Percentiles rank a stretch among this genome's conserved stretches.
Evolutionary conservation across 2,113 vertebrate genomes (phyloP).

Genomic region (Piaya cayana): DNA sequence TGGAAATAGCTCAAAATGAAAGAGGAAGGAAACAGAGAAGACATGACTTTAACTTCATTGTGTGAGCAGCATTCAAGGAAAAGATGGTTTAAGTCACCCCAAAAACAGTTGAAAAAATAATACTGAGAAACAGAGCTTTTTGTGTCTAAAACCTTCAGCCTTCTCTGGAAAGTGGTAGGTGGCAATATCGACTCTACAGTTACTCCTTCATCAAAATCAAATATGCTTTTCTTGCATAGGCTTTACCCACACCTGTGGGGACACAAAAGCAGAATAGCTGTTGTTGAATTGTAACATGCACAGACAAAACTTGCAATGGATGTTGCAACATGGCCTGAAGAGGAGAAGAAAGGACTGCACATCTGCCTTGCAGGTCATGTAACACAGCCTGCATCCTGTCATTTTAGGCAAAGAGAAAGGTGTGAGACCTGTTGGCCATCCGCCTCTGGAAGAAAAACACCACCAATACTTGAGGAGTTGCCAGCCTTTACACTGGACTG

Average conservation of each 20-base stretch:
- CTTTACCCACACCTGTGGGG: background rate
- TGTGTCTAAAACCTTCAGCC: background rate
- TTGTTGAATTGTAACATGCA: rapidly evolving
- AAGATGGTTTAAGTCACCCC: background rate
- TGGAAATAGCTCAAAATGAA: background rate
- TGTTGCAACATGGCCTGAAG: rapidly evolving
- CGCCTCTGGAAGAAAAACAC: background rate
- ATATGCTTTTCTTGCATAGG: background rate
- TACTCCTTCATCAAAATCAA: background rate
- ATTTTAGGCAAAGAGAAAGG: background rate
- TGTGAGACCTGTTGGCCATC: background rate
- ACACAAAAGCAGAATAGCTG: background rate
- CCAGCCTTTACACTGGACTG: background rate
- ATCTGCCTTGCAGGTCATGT: background rate
- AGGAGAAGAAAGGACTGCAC: background rate
- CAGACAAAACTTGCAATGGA: background rate
- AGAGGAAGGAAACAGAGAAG: background rate
- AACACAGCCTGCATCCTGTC: rapidly evolving
- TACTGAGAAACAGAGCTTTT: background rate
- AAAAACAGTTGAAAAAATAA: background rate
- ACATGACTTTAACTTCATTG: background rate
- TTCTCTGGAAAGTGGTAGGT: background rate
- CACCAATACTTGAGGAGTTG: background rate
- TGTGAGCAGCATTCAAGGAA: background rate
- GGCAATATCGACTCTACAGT: background rate